Conservation (phyloP, 2,113 vertebrate genomes). For the Pipra filicauda region DNA sequence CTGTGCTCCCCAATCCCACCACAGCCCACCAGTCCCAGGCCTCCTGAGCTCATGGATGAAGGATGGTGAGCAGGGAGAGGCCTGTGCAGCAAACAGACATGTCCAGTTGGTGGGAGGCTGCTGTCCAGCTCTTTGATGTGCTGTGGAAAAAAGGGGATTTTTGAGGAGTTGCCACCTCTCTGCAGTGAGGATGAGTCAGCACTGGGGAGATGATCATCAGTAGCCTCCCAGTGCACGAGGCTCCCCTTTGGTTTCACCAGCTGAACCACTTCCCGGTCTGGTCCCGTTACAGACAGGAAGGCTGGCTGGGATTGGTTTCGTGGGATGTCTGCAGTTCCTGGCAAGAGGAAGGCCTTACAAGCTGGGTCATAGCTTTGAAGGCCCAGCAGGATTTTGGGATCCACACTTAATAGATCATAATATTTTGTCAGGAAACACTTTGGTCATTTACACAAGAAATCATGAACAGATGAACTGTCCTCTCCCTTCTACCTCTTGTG, state of each 20-base stretch:
- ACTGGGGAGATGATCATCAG: not conserved
- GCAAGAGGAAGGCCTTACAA: not conserved
- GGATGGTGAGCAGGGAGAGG: not conserved
- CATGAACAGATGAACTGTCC: not conserved
- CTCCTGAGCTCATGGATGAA: not conserved
- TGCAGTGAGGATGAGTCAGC: not conserved
- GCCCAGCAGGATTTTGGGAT: not conserved
- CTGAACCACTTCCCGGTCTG: not conserved
- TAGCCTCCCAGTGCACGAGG: not conserved
- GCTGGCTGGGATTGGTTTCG: not conserved
- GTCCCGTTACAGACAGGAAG: not conserved
- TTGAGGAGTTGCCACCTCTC: not conserved
- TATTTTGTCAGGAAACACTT: not conserved
- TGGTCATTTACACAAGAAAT: not conserved
- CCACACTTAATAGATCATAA: not conserved
- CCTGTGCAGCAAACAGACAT: not conserved
- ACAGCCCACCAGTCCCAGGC: not conserved
- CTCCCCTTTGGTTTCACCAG: not conserved
- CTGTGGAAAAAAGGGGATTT: not conserved
- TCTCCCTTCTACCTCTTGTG: not conserved
- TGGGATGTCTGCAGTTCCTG: not conserved
- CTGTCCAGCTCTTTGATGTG: not conserved
- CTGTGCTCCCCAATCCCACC: not conserved
- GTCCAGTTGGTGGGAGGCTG: not conserved
- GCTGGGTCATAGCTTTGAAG: not conserved